Conservation (phyloP, 2,888 invertebrate genomes). For the Chirona hameri region DNA sequence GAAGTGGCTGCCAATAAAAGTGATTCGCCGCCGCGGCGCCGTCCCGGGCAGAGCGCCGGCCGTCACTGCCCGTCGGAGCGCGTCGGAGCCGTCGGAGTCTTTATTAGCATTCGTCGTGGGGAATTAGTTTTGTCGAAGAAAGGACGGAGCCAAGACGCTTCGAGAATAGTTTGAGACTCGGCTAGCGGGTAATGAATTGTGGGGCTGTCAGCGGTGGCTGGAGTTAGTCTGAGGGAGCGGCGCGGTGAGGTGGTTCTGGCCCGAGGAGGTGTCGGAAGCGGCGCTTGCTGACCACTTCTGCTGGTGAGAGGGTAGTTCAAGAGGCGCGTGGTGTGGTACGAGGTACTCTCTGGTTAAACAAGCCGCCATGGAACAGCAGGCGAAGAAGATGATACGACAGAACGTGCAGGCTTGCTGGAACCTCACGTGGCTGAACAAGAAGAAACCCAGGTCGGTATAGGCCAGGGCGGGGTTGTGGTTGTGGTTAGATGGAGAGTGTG, state of each 20-base stretch:
- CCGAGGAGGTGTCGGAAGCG: background rate
- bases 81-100: background rate
- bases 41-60: background rate
- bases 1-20: slow-evolving; percentile 7
- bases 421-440: background rate
- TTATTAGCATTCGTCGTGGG: slow-evolving; percentile 9
- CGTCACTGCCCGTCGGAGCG: background rate
- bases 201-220: background rate
- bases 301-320: background rate
- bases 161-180: background rate
- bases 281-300: background rate
- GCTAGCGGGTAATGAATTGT: background rate
- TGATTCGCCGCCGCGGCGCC: background rate
- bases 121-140: background rate
- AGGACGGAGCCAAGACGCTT: background rate
- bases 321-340: background rate
- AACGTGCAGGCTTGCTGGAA: slow-evolving; percentile 10
- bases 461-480: no score
- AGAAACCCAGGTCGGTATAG: background rate
- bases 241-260: background rate
- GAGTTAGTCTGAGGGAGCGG: background rate
- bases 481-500: no score
- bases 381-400: background rate
- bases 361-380: background rate
- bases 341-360: background rate